Base-by-base conservation (phyloP, 2,113 vertebrate species). In the Piaya cayana region DNA sequence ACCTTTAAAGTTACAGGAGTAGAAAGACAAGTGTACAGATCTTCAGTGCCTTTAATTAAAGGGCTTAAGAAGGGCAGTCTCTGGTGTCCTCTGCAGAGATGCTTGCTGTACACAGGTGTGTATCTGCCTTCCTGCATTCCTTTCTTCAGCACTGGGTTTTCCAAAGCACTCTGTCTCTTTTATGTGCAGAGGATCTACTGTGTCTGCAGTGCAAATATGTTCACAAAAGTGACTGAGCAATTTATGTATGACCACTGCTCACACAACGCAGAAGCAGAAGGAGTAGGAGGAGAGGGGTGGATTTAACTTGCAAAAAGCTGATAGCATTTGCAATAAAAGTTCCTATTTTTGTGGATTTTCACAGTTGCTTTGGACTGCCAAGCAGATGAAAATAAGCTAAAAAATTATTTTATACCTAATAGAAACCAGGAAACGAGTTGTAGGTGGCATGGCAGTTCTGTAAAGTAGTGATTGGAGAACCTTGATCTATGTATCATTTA, bases 401-500 rank as follows among this genome's bases (percentile, higher is more conserved):
- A 75, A 69, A 36, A 34, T 83, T 8, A 4, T 34, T 64, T 18
- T 26, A 0, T 39, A 47, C 64, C 22, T 23, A 7, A 1, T 9
- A 67, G 86, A 49, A 30, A 63, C n/a, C 42, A 49, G 36, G 86
- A 6, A 4, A 4, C 2, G 39, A 32, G 82, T 15, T 0, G 0
- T 0, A 0, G 23, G 8, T 22, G n/a, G 34, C 30, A 11, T 0
- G 25, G 11, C 2, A 5, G 1, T 22, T 0, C 2, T 53, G 84
- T 55, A 2, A 3, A 12, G 30, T 0, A 18, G 65, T 1, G 65
- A 63, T 9, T 59, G 78, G 29, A 63, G 53, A 80, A 3, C 12
- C 36, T 37, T 9, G 0, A 32, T 5, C 47, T 29, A 0, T 1
- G 58, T 37, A 60, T 1, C 2, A 3, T 4, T n/a, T 1, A 3